Evolutionary conservation across 1,140 invertebrate genomes (phyloP).

Genomic region (Chironomus striatipennis): DNA sequence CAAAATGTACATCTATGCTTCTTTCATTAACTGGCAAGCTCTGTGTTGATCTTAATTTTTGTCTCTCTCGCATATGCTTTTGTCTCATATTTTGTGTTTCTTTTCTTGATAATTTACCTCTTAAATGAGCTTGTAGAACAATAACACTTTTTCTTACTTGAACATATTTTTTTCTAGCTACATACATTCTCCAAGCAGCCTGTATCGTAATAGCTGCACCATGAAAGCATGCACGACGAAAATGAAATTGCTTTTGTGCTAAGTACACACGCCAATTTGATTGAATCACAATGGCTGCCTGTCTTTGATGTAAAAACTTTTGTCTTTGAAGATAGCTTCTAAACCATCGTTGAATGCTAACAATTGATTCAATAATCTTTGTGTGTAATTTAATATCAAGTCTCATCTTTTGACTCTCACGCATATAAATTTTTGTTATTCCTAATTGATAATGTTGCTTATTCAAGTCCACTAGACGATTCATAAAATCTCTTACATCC

Average conservation of each 20-base stretch:
- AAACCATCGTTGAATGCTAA: conserved; percentile 88
- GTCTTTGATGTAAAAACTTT: conserved; percentile 63
- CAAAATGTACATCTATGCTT: not conserved
- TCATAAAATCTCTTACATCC: conserved; percentile 72
- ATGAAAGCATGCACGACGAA: conserved; percentile 36
- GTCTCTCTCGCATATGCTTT: conserved; percentile 23
- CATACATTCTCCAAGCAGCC: conserved; percentile 60
- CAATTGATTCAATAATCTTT: conserved; percentile 86
- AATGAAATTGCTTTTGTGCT: conserved; percentile 40
- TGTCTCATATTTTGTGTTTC: conserved; percentile 41
- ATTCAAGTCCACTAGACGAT: conserved; percentile 64
- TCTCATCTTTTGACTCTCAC: conserved; percentile 90
- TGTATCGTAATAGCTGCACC: conserved; percentile 68
- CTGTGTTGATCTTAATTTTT: conserved; percentile 25
- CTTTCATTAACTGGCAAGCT: conserved; percentile 25
- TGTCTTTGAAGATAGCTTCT: conserved; percentile 67
- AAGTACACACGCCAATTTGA: conserved; percentile 58
- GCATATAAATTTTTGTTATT: conserved; percentile 81
- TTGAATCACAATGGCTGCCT: conserved; percentile 70
- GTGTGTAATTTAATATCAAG: conserved; percentile 86
- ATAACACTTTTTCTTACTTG: conserved; percentile 51
- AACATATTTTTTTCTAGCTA: conserved; percentile 55
- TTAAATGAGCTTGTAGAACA: conserved; percentile 61
- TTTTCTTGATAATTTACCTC: conserved; percentile 51
- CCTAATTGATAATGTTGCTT: conserved; percentile 87